These are phyloP conservation scores for Acanthaster planci DNA, from an alignment of 35 echinoderm and acorn worm genomes.

Conservation along the genomic window DNA sequence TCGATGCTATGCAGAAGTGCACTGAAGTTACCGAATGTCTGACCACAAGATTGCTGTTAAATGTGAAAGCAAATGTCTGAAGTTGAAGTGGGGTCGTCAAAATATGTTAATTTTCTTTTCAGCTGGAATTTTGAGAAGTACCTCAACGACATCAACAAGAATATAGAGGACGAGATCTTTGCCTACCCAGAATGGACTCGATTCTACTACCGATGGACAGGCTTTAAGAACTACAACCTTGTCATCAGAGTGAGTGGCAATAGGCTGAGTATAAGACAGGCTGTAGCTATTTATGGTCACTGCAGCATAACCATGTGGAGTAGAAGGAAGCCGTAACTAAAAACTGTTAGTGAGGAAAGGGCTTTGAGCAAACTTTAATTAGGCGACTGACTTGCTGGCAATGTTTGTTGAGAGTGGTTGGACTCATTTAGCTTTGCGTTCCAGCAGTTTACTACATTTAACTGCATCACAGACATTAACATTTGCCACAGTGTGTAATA, in stretches of 20 bases:
- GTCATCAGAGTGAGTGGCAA: slow-evolving; percentile 85
- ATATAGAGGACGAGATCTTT: slow-evolving; percentile 82
- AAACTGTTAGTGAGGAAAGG: no score
- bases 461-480: no score
- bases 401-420: no score
- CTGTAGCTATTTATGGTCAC: no score
- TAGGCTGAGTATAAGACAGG: no score
- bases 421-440: no score
- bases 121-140: slow-evolving; percentile 99
- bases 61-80: neutral
- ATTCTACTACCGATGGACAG: slow-evolving; percentile 87
- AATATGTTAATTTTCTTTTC: neutral
- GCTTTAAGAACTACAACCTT: slow-evolving; percentile 84
- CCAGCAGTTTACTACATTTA: no score
- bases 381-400: no score
- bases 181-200: slow-evolving; percentile 91
- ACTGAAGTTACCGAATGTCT: neutral
- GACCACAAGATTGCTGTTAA: neutral
- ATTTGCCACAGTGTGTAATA: no score
- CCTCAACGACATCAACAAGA: slow-evolving; percentile 56
- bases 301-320: no score
- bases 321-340: no score
- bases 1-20: neutral
- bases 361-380: no score
- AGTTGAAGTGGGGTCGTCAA: neutral